These are phyloP conservation scores for Danaus plexippus DNA, from an alignment of 1,140 invertebrate species.

Conservation along the genomic window DNA sequence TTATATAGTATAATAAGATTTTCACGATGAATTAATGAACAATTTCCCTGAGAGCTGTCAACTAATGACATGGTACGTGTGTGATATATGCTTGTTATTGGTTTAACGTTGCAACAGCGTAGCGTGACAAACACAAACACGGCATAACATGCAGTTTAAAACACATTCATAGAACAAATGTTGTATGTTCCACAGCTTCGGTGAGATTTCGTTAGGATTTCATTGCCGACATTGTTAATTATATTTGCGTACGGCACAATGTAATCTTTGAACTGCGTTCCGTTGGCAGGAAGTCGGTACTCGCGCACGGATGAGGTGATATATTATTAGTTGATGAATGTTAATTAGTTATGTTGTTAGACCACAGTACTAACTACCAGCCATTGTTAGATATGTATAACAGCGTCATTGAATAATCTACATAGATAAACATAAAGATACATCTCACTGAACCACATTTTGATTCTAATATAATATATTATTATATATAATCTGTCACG, in stretches of 20 bases:
- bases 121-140: slow-evolving; percentile 62
- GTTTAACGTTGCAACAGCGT: slow-evolving; percentile 32
- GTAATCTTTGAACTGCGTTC: slow-evolving; percentile 34
- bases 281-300: slow-evolving; percentile 65
- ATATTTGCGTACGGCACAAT: slow-evolving; percentile 40
- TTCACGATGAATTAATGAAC: no score
- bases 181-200: slow-evolving; percentile 39
- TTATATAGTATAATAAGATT: neutral
- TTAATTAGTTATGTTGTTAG: slow-evolving; percentile 10
- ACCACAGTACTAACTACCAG: slow-evolving; percentile 12
- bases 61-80: no score
- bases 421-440: slow-evolving; percentile 5
- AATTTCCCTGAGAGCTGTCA: no score
- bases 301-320: slow-evolving; percentile 38
- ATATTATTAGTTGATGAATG: slow-evolving; percentile 13
- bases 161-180: slow-evolving; percentile 55
- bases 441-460: slow-evolving; percentile 8
- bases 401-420: slow-evolving; percentile 4
- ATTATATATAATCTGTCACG: slow-evolving; percentile 36
- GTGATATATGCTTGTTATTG: slow-evolving; percentile 21
- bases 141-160: slow-evolving; percentile 57
- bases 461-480: slow-evolving; percentile 15
- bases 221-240: slow-evolving; percentile 56
- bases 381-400: neutral
- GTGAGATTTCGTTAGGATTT: slow-evolving; percentile 51